phyloP scores from a whole-genome alignment of 2,113 vertebrate species.

The Aspiorhynchus laticeps region DNA sequence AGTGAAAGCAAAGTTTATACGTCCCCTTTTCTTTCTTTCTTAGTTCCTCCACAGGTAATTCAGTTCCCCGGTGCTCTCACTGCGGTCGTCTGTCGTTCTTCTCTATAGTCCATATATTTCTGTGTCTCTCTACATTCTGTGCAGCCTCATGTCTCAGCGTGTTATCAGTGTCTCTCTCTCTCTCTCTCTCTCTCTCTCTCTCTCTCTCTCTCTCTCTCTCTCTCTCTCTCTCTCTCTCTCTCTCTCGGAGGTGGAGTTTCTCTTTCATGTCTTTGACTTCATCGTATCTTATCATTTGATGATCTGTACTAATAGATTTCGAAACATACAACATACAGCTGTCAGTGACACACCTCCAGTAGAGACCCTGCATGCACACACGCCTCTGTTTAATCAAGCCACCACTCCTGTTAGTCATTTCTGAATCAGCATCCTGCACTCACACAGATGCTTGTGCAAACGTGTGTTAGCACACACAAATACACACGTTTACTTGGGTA shows the following conservation, averaged over 20 bases:
- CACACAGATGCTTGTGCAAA: not conserved
- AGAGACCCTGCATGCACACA: not conserved
- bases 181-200: not conserved
- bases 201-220: no score
- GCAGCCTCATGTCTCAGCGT: not conserved
- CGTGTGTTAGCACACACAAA: not conserved
- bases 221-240: not conserved
- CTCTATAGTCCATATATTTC: not conserved
- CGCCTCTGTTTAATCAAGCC: not conserved
- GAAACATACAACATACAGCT: not conserved
- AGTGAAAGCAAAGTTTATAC: not conserved
- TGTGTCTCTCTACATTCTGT: not conserved
- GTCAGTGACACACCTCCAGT: not conserved
- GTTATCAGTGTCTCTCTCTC: not conserved
- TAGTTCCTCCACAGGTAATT: slow-evolving; percentile 6
- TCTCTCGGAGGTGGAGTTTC: not conserved
- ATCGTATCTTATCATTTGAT: not conserved
- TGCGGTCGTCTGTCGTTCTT: not conserved
- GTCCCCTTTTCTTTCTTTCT: not conserved
- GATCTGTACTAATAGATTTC: not conserved
- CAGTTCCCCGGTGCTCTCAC: not conserved
- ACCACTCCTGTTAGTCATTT: not conserved
- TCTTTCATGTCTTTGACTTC: not conserved
- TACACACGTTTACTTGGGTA: not conserved
- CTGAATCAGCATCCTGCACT: slow-evolving; percentile 21